A percentile compares a stretch with the other conserved stretches of the same genome.
phyloP scores from a whole-genome alignment of 2,888 invertebrate species.

The Panopea generosa region DNA sequence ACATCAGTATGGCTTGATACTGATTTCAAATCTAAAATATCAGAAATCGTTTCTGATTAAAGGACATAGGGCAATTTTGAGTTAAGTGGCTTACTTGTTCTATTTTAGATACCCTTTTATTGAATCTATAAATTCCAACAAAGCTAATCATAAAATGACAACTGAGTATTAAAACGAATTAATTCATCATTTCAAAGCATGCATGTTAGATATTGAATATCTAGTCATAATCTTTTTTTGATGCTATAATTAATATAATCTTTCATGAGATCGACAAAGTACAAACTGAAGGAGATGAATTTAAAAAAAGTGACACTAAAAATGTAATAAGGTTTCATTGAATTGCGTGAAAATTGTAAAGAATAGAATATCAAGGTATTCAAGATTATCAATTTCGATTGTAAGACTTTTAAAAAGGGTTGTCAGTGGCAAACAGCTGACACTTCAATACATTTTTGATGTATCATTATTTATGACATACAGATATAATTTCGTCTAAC shows the following conservation, averaged over 20 bases:
- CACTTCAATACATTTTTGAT: constrained; percentile 55
- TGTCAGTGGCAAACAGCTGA: constrained; percentile 46
- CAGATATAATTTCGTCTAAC: background rate
- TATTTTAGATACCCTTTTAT: too few species aligned
- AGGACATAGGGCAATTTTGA: too few species aligned
- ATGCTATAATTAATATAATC: constrained; percentile 50
- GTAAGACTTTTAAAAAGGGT: constrained; percentile 30
- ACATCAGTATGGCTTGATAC: too few species aligned
- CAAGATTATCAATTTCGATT: constrained; percentile 51
- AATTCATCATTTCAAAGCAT: constrained; percentile 26
- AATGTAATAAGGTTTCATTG: too few species aligned
- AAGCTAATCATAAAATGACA: constrained; percentile 53
- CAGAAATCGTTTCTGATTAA: too few species aligned
- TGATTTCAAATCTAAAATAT: background rate
- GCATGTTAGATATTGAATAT: constrained; percentile 34
- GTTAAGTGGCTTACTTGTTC: too few species aligned
- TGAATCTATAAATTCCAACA: constrained; percentile 2
- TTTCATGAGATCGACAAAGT: constrained; percentile 38
- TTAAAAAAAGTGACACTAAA: constrained; percentile 50
- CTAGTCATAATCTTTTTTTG: constrained; percentile 50
- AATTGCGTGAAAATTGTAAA: background rate
- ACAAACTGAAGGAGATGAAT: constrained; percentile 23
- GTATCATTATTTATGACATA: constrained; percentile 39
- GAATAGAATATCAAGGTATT: constrained; percentile 36
- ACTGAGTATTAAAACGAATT: constrained; percentile 36